Evolutionary conservation across 1,140 invertebrate genomes (phyloP), one percentile per base, ranked within the genome.

Genomic region (Micrasema longulum): DNA sequence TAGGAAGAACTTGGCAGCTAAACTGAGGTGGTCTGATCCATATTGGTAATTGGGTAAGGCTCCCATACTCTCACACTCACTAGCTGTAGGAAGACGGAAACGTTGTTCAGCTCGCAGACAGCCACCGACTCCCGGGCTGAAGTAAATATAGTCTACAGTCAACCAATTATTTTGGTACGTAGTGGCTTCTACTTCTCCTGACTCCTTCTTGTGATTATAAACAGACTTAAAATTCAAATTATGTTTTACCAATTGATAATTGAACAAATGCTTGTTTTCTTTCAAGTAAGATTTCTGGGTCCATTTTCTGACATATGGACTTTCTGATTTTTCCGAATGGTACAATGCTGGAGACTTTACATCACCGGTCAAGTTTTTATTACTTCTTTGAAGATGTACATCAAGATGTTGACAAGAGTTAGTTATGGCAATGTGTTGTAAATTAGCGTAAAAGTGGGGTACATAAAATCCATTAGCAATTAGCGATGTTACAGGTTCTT

Each of bases 141-240:
- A 92, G 78, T 93, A 92, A 71, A 95, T 92, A 77, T 94, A 95
- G 83, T 95, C 93, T 0, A 95, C 93, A 0, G 89, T 91, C 7
- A 91, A 82, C 93, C 93, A 95, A n/a, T 82, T 71, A 45, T 91
- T 82, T 77, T 95, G 93, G 81, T 87, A 87, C 0, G 93, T 93
- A 1, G 92, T 92, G 0, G 88, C 92, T 75, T 90, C 89, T 5
- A 66, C 71, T 26, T 80, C 72, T 1, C 82, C 81, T 11, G 81
- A 73, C 3, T 70, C 26, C 43, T 87, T 85, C 4, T 66, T 71
- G 73, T 87, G 85, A 3, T 80, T 73, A 75, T 90, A 91, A 9
- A 87, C 87, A 0, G 89, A 89, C 14, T 79, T 76, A 1, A 91
- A 82, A 48, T 81, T 77, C 41, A 91, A 85, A 12, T 84, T 80